phyloP scores from a whole-genome alignment of 2,797 vertebrate species.

The Eulemur coronatus region DNA sequence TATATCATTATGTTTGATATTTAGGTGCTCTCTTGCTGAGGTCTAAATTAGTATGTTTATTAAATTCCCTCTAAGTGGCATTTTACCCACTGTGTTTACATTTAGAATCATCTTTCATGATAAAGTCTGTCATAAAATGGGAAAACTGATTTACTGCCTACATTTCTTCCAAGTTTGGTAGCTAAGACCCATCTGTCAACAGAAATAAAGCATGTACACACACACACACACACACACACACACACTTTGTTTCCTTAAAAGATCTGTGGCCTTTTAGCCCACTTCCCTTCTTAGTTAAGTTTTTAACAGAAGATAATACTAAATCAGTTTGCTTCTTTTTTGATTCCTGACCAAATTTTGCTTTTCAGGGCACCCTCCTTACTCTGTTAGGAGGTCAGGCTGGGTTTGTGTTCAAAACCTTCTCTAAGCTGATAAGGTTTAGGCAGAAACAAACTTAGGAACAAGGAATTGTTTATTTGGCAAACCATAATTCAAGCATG shows the following conservation, averaged over 20 bases:
- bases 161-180: slow-evolving; percentile 61
- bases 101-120: slow-evolving; percentile 67
- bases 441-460: slow-evolving; percentile 34
- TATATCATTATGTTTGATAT: slow-evolving; percentile 70
- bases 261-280: not conserved
- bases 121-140: slow-evolving; percentile 64
- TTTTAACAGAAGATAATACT: slow-evolving; percentile 42
- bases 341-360: slow-evolving; percentile 38
- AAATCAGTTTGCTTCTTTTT: slow-evolving; percentile 17
- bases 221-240: rapidly evolving
- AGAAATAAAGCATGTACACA: not conserved
- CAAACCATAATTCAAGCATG: slow-evolving; percentile 32
- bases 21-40: slow-evolving; percentile 69
- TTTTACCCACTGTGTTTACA: slow-evolving; percentile 62
- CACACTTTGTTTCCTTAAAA: not conserved
- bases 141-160: slow-evolving; percentile 68
- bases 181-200: slow-evolving; percentile 59
- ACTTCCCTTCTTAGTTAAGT: not conserved
- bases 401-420: slow-evolving; percentile 41
- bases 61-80: slow-evolving; percentile 67
- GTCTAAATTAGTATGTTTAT: slow-evolving; percentile 73
- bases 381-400: slow-evolving; percentile 45
- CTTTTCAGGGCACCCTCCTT: slow-evolving; percentile 29
- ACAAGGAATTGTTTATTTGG: slow-evolving; percentile 56
- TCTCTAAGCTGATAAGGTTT: not conserved